phyloP scores from a whole-genome alignment of 64 coral and sea anemone genomes.

The Porites australiensis region DNA sequence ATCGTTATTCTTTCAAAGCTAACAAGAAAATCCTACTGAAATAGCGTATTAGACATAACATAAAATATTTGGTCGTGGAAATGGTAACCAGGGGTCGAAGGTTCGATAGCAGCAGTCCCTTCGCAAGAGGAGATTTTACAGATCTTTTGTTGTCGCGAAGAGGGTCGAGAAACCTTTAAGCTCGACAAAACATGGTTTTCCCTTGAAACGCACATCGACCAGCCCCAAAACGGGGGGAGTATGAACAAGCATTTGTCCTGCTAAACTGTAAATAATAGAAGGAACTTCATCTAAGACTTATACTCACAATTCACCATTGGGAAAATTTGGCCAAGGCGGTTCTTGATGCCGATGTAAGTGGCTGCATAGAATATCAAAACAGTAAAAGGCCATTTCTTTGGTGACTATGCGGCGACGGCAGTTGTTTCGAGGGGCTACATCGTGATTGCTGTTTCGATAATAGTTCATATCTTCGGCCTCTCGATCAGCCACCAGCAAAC shows the following conservation, averaged over 20 bases:
- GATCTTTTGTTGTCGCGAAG: conserved; percentile 34
- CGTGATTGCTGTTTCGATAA: conserved; percentile 88
- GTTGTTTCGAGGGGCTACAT: conserved; percentile 74
- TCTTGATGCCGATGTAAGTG: conserved; percentile 91
- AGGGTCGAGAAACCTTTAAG: background rate
- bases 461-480: conserved; percentile 90
- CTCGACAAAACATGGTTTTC: background rate
- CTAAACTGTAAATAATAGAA: background rate
- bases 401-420: conserved; percentile 91
- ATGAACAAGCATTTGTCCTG: background rate
- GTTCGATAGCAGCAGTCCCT: background rate
- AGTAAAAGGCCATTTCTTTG: conserved; percentile 99
- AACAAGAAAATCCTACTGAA: too few relatives aligned
- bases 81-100: background rate
- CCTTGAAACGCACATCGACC: background rate
- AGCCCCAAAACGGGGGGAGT: background rate
- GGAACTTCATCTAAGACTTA: background rate
- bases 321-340: conserved; percentile 92
- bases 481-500: conserved; percentile 79
- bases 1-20: background rate
- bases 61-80: background rate
- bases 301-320: conserved; percentile 98
- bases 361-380: conserved; percentile 94
- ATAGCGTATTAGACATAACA: background rate
- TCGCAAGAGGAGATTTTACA: background rate